Conservation (phyloP, 2,888 invertebrate genomes). For the Tenthredo mesomela region DNA sequence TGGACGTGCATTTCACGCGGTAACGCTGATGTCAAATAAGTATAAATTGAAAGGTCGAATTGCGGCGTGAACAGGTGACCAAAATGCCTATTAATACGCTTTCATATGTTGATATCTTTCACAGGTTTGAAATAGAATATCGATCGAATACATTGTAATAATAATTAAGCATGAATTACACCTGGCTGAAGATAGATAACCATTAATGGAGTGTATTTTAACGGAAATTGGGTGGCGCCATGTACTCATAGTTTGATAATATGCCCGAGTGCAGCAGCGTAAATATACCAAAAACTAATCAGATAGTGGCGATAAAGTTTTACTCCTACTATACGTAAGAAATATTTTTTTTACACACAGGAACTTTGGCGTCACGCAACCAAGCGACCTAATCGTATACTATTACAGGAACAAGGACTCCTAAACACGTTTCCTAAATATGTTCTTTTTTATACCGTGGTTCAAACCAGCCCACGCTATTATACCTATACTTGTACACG, state of each 20-base stretch:
- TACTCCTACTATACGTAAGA: neutral
- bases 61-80: neutral
- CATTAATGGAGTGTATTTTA: neutral
- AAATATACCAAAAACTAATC: neutral
- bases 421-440: slow-evolving; percentile 14
- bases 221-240: neutral
- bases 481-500: neutral
- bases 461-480: neutral
- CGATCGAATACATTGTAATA: neutral
- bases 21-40: neutral
- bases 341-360: neutral
- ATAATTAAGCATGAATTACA: neutral
- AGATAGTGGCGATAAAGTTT: neutral
- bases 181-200: neutral
- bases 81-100: neutral
- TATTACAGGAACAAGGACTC: slow-evolving; percentile 6
- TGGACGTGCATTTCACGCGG: neutral
- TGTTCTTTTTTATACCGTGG: neutral
- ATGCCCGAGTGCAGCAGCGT: neutral
- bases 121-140: slow-evolving; percentile 22
- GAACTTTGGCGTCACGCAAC: slow-evolving; percentile 18
- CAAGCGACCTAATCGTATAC: neutral
- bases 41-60: slow-evolving; percentile 9
- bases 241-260: neutral
- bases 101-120: neutral